Percentiles rank a stretch among this genome's conserved stretches.
Evolutionary conservation across 2,888 invertebrate genomes (phyloP).

Genomic region (Entomobrya proxima): DNA sequence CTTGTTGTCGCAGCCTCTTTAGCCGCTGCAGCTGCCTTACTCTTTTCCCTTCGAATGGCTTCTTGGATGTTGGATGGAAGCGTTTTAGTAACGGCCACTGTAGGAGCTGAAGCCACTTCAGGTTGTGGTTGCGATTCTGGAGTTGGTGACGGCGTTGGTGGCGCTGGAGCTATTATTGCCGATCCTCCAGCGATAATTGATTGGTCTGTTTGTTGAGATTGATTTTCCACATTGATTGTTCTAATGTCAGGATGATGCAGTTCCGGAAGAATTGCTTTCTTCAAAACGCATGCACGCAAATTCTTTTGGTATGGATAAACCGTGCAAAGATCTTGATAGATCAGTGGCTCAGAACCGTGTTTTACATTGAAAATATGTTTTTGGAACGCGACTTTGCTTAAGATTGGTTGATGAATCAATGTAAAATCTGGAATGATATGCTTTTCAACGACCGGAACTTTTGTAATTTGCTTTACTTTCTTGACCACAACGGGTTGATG

Average conservation of each 20-base stretch:
- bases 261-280: slow-evolving; percentile 54
- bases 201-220: neutral
- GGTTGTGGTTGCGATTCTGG: neutral
- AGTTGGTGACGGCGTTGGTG: neutral
- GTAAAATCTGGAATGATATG: slow-evolving; percentile 24
- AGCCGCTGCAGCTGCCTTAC: slow-evolving; percentile 18
- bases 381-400: slow-evolving; percentile 53
- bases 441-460: too few species aligned
- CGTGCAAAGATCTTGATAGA: slow-evolving; percentile 60
- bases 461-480: neutral
- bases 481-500: neutral
- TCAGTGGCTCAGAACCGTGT: slow-evolving; percentile 46
- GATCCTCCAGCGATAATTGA: slow-evolving; percentile 4
- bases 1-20: neutral
- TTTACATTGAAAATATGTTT: slow-evolving; percentile 61
- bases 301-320: slow-evolving; percentile 65
- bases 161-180: neutral
- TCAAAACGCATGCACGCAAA: slow-evolving; percentile 47
- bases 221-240: slow-evolving; percentile 28
- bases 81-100: neutral
- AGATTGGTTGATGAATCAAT: slow-evolving; percentile 55
- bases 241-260: slow-evolving; percentile 63
- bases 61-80: slow-evolving; percentile 41
- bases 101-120: neutral
- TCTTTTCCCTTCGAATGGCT: neutral